Base-by-base conservation (phyloP, 2,113 vertebrate species). In the Oxygymnocypris stewartii region DNA sequence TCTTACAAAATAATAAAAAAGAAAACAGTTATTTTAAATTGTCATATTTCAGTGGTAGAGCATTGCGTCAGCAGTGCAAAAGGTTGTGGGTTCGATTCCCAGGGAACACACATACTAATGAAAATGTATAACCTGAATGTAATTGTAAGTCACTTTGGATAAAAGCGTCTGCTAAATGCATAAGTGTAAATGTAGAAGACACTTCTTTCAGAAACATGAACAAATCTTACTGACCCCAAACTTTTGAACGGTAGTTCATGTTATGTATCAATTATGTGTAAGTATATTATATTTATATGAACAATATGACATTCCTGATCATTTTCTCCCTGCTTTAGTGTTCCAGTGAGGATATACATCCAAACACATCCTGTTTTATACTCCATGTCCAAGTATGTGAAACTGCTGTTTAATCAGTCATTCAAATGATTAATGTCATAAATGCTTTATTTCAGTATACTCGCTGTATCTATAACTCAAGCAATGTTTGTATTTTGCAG, bases 321-420 rank as follows among this genome's bases (percentile, higher is more conserved):
- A 75, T 35, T 69, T 12, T 49, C 35, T 86, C 8, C 82, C 20
- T 59, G 42, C 4, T 57, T 57, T 90, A 99, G 98, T n/a, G 94
- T 94, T 14, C 96, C 97, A 0, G 94, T 98, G 87, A 96, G 95
- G 93, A 94, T 92, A 71, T 99, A 94, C 57, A 94, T 99, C 82
- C 97, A 98, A 91, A 95, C 94, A 28, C 96, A 98, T 85, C 95
- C 97, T 1, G 93, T 94, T 89, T 95, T 97, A 93, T 98, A 99
- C 87, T 97, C 96, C 93, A 93, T 95, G 1, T 97, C 97, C 88
- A 98, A 98, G 97, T 99, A 91, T 96, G 96, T 97, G 89, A 42
- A 1, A 23, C 74, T 76, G 18, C 37, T 25, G 57, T 25, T 76
- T 42, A 42, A 37, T 57, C 94, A 85, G 86, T 44, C 69, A 42